Evolutionary conservation across 1,140 invertebrate genomes (phyloP).

Genomic region (Neodiprion virginianus): DNA sequence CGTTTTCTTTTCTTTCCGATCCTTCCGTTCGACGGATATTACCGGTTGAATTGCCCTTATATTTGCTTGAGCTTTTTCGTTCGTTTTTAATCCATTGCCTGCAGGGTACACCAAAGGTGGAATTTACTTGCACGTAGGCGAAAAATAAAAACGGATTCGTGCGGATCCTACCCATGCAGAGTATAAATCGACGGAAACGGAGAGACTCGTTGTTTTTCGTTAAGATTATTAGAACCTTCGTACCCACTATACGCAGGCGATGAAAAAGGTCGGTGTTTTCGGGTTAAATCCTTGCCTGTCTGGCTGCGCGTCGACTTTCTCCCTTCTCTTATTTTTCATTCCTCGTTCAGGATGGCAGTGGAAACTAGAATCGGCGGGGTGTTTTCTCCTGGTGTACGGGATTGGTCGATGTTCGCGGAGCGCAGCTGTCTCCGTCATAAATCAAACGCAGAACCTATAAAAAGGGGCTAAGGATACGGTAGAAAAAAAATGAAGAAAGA

Average conservation of each 20-base stretch:
- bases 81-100: no score
- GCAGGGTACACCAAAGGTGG: no score
- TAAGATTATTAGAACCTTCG: background rate
- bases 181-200: background rate
- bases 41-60: no score
- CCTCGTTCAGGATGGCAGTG: background rate
- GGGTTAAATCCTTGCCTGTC: background rate
- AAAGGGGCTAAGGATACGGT: background rate
- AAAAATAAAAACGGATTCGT: background rate
- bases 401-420: background rate
- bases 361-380: background rate
- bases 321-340: background rate
- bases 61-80: no score
- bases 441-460: slow-evolving; percentile 14
- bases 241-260: background rate
- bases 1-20: no score
- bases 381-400: background rate
- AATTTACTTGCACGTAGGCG: no score
- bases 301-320: background rate
- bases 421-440: slow-evolving; percentile 11
- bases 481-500: background rate
- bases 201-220: background rate
- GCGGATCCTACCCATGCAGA: background rate
- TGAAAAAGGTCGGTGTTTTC: background rate
- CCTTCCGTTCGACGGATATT: no score